Base-by-base conservation (phyloP, 2,797 vertebrate species). In the Centropyge bicolor region DNA sequence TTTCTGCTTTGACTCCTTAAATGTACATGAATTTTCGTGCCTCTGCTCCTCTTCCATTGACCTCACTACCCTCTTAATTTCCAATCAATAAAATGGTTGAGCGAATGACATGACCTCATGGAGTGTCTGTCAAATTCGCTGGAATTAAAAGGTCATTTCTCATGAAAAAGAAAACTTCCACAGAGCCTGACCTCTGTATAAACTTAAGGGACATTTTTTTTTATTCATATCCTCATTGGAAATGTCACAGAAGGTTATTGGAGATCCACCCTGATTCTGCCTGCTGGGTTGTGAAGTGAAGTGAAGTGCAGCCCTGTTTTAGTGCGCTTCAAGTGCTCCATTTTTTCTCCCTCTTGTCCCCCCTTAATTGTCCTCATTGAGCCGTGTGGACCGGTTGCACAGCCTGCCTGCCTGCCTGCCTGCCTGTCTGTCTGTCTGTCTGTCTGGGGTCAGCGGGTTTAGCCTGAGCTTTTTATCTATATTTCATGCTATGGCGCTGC, bases 361-460 rank as follows among this genome's bases (percentile, higher is more conserved):
- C 88, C 83, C 89, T 92, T 95, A 93, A 96, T 96, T 96, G 94
- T 95, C 94, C 93, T 95, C 96, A 95, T 94, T 96, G 87, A 94
- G 86, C 89, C 88, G 83, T 91, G 95, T 95, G 95, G 95, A 95
- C 95, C 94, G 96, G 95, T 95, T 94, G 93, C 88, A 92, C 94
- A 95, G 94, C 89, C 93, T 89, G 93, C 86, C 92, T 88, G 93
- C 86, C 27, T 31, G 27, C 27, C 27, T 31, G 93, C 86, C 92
- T 88, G 93, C 86, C 27, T 31, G 27, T 4, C 27, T 31, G 27
- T 31, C 27, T 31, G 27, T 31, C 27, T 31, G 27, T 31, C 92
- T 90, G 92, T 24, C 86, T 56, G 56, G 90, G 95, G 95, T 97
- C 95, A 93, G 79, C 92, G 94, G 95, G 96, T 98, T 97, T 96